Evolutionary conservation across 2,113 vertebrate genomes (phyloP), one percentile per base, ranked within the genome.

Genomic region (Hemibagrus wyckioides): DNA sequence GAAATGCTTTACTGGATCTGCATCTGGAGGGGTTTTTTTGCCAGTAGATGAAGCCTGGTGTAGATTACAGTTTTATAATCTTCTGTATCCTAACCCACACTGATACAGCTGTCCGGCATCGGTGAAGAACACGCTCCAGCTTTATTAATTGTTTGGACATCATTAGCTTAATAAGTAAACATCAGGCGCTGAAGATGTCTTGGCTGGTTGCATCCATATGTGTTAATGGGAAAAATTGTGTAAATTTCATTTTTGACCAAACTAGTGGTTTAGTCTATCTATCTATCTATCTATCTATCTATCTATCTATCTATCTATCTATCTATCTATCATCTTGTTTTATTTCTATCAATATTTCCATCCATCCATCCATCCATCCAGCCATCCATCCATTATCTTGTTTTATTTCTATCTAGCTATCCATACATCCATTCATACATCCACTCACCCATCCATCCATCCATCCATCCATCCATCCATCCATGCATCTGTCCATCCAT

Each of bases 311-410:
- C 73, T 44, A 21, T 77, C 84, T 30, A 23, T 77, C 52, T 25
- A 79, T 61, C 84, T 33, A 85, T 61, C 57, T 73, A 39, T 67
- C 83, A n/a, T n/a, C n/a, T n/a, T n/a, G n/a, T n/a, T n/a, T n/a
- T n/a, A n/a, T 54, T 44, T 77, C 61, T 44, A 54, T 83, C 65
- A 44, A 59, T 77, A 21, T 14, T 19, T 71, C 75, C 56, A 33
- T 87, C 69, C 30, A 23, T 84, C 83, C 28, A 41, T 63, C 54
- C 44, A 73, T 83, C 57, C 48, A 79, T 75, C 73, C 71, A 65
- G 52, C 88, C 69, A 63, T 73, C 73, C 69, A 84, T 85, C 39
- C 65, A 79, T 84, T 69, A 54, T 48, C 79, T n/a, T 73, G 77
- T 59, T 6, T n/a, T n/a, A n/a, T n/a, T n/a, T n/a, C n/a, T n/a